Evolutionary conservation across 2,113 vertebrate genomes (phyloP).

Genomic region (Lynx canadensis): DNA sequence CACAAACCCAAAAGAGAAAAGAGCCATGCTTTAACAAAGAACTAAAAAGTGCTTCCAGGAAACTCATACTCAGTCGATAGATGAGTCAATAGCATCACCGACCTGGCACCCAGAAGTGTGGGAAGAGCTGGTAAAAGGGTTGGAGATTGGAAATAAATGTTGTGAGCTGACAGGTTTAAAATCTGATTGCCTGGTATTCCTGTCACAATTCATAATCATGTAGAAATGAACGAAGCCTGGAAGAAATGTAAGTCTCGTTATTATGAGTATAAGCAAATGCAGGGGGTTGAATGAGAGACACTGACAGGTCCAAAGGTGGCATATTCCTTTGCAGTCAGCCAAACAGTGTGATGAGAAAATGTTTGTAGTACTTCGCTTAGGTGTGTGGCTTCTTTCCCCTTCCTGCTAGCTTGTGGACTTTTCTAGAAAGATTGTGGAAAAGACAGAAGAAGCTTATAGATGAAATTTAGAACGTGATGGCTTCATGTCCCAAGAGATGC

Average conservation of each 20-base stretch:
- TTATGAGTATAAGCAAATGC: not conserved
- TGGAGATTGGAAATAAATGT: slow-evolving; percentile 46
- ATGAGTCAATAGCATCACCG: not conserved
- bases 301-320: not conserved
- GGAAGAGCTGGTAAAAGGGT: not conserved
- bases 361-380: not conserved
- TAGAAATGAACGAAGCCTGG: slow-evolving; percentile 49
- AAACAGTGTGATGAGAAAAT: not conserved
- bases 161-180: slow-evolving; percentile 27
- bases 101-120: not conserved
- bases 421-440: not conserved
- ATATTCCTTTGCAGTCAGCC: not conserved
- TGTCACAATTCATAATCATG: slow-evolving; percentile 36
- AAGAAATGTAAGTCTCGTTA: not conserved
- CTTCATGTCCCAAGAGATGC: slow-evolving; percentile 21
- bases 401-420: not conserved
- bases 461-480: not conserved
- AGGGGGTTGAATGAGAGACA: not conserved
- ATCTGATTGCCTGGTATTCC: slow-evolving; percentile 18
- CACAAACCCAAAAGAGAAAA: not conserved
- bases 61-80: not conserved
- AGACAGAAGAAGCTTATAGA: not conserved
- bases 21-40: not conserved
- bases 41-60: not conserved
- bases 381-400: not conserved